Conservation (phyloP, 2,113 vertebrate species). For the Nicator chloris region DNA sequence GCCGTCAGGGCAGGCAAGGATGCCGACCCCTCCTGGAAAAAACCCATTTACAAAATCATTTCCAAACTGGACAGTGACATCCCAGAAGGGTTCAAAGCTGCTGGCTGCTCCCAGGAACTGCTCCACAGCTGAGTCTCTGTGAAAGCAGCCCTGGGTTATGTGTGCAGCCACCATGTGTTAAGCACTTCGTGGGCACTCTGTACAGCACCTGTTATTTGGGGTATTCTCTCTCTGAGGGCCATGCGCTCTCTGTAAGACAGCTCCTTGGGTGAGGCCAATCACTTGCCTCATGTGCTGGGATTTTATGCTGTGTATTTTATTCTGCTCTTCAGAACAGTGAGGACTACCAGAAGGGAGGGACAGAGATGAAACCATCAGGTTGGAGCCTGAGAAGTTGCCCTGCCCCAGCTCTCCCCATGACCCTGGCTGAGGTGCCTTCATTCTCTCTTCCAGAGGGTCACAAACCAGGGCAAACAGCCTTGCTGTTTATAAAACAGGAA, state of each 20-base stretch:
- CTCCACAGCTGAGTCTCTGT: slow-evolving; percentile 18
- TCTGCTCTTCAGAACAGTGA: neutral
- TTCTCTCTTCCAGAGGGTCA: neutral
- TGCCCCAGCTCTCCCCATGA: neutral
- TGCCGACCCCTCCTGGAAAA: slow-evolving; percentile 94
- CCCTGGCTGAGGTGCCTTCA: neutral
- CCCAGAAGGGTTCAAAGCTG: slow-evolving; percentile 89
- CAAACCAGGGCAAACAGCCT: neutral
- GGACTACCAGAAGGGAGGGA: neutral
- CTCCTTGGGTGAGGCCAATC: neutral
- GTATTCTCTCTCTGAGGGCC: neutral
- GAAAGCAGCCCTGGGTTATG: neutral
- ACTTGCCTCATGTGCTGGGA: neutral
- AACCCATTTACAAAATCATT: slow-evolving; percentile 98
- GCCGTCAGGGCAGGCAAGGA: slow-evolving; percentile 88
- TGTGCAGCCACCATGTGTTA: neutral
- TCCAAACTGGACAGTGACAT: slow-evolving; percentile 95
- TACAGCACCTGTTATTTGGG: neutral
- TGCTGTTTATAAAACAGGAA: slow-evolving; percentile 1
- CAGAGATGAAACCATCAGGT: neutral
- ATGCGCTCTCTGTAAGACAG: neutral
- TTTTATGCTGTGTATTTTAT: neutral
- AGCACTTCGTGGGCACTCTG: neutral
- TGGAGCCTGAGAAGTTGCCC: neutral
- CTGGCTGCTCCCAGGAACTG: slow-evolving; percentile 75